Evolutionary conservation across 2,888 invertebrate species (phyloP).

Genomic region (Dolomedes plantarius): DNA sequence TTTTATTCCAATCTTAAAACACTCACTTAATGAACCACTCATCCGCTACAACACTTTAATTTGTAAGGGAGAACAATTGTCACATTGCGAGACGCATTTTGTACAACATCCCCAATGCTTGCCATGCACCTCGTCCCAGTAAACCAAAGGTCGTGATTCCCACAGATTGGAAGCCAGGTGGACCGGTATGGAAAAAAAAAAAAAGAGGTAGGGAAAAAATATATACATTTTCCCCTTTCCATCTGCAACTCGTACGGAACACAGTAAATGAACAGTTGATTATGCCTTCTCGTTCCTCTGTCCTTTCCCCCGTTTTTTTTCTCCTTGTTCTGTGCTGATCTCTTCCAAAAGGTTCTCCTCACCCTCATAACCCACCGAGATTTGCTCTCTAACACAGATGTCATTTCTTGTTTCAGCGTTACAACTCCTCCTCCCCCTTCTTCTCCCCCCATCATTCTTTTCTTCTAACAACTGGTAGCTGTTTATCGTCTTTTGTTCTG

Average conservation of each 20-base stretch:
- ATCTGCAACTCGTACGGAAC: constrained; percentile 38
- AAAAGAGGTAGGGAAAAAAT: neutral
- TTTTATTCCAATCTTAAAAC: too few species aligned
- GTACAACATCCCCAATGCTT: neutral
- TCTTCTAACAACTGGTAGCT: neutral
- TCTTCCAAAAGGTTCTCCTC: neutral
- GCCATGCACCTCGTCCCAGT: constrained; percentile 31
- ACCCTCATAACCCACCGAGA: constrained; percentile 1
- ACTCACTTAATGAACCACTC: neutral
- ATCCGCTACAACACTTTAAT: neutral
- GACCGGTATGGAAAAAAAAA: neutral
- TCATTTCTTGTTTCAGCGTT: constrained; percentile 4
- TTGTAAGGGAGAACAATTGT: neutral
- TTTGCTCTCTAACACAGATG: constrained; percentile 11
- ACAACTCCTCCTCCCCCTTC: neutral
- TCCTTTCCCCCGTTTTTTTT: neutral
- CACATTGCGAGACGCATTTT: neutral
- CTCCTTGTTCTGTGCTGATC: neutral
- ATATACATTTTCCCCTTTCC: neutral
- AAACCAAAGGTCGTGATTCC: constrained; percentile 27
- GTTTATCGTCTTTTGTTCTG: constrained; percentile 8
- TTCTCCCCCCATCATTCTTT: neutral
- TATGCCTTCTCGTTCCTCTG: constrained; percentile 11
- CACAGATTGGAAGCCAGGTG: constrained; percentile 38
- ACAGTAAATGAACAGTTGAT: constrained; percentile 65